Evolutionary conservation across 2,797 vertebrate genomes (phyloP).

Genomic region (Micromesistius poutassou): DNA sequence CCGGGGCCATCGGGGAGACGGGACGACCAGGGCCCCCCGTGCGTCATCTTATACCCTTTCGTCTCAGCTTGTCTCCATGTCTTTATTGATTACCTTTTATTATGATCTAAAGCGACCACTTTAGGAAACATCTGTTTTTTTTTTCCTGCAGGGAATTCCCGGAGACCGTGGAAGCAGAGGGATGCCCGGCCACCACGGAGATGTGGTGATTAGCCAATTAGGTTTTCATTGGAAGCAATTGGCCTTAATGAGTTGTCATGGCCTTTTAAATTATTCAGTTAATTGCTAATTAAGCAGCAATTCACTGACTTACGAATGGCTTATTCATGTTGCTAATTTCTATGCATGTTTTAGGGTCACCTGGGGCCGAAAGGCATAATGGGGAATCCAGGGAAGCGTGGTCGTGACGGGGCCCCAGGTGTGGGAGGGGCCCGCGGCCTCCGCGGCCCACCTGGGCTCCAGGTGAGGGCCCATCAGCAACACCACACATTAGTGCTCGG

Average conservation of each 20-base stretch:
- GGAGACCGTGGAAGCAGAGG: not conserved
- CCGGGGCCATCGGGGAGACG: not conserved
- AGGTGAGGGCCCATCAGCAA: not conserved
- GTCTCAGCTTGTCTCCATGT: not conserved
- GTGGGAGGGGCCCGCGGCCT: not conserved
- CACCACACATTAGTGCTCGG: not conserved
- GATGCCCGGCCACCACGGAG: not conserved
- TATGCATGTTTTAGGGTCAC: not conserved
- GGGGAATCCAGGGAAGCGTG: not conserved
- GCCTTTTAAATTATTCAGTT: not conserved
- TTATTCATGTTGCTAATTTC: not conserved
- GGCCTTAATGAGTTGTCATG: not conserved
- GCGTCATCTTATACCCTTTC: not conserved
- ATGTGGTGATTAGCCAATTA: not conserved
- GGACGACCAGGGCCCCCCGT: not conserved
- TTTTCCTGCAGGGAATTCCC: not conserved
- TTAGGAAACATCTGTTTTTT: not conserved
- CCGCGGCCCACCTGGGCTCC: not conserved
- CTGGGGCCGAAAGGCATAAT: not conserved
- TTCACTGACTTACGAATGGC: not conserved
- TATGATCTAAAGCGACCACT: not conserved
- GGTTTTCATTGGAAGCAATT: not conserved
- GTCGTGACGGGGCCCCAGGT: not conserved
- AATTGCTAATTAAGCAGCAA: not conserved
- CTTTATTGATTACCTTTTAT: not conserved